Evolutionary conservation across 2,888 invertebrate genomes (phyloP), one percentile per base, ranked within the genome.

Genomic region (Scaptomyza reducta): DNA sequence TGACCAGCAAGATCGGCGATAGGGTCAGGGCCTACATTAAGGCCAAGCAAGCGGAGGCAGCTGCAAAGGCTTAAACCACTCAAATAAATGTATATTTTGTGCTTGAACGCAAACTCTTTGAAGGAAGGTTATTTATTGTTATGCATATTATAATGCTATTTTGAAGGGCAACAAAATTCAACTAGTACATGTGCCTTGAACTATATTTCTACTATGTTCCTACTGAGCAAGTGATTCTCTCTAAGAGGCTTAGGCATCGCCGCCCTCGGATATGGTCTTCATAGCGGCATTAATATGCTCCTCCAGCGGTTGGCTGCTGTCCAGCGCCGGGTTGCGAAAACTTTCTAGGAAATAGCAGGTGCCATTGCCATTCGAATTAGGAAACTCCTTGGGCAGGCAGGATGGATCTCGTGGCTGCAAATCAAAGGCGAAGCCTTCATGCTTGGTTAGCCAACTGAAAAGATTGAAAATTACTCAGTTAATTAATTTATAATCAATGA

Each of bases 311-410:
- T 93, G 93, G 5, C 92, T 92, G 7, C 92, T 91, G 54, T 94
- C 93, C 35, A 96, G 92, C 6, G 94, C 93, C 0, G 95, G 94
- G 91, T 97, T 96, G 67, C 93, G 93, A 92, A 96, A 98, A 79
- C 94, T 95, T 87, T 95, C 95, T 56, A 97, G 93, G 91, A 97
- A 98, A 92, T 97, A 95, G 90, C 97, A 97, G 35, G 96, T 97
- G 76, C 96, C 97, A 45, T 94, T 94, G 60, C 95, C 94, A 46
- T 69, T 73, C 87, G 95, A 94, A 82, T 94, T 93, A 45, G 96
- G 96, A 92, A 97, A 97, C 85, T 96, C 97, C 91, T 95, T 95
- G 10, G 97, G 97, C 79, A 97, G 94, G 91, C 95, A 96, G 61
- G 94, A 94, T 44, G 94, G 94, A 85, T 95, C 94, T 74, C 97